These are phyloP conservation scores for Pyrrhosoma nymphula DNA, from an alignment of 2,888 invertebrate genomes.

Conservation along the genomic window DNA sequence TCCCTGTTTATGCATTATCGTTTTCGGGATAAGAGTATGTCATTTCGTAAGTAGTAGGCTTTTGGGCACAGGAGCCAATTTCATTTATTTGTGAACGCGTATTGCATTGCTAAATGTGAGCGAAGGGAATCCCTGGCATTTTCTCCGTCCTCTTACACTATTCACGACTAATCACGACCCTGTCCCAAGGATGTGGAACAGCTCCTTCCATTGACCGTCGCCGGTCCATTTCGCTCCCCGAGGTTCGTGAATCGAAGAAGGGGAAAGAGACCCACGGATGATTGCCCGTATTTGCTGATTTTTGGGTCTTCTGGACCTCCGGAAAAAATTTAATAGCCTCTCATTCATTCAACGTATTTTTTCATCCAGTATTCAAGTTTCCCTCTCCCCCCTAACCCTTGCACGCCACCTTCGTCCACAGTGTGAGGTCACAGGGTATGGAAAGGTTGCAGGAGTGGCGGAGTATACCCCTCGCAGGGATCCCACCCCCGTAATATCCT, in stretches of 20 bases:
- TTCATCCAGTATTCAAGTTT: not conserved
- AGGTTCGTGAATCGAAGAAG: not conserved
- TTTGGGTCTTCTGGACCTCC: not conserved
- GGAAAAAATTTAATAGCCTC: not conserved
- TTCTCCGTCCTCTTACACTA: not conserved
- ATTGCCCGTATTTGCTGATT: slow-evolving; percentile 35
- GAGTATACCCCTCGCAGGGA: not conserved
- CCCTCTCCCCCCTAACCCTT: not conserved
- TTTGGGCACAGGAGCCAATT: not conserved
- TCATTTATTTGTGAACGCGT: not conserved
- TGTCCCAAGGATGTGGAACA: not conserved
- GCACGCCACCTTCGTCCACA: not conserved
- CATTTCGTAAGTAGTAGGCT: not conserved
- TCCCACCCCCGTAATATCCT: not conserved
- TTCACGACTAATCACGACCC: not conserved
- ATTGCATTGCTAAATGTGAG: not conserved
- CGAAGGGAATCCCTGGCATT: not conserved
- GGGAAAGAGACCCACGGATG: not conserved
- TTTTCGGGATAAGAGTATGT: too few species aligned
- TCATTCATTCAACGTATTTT: not conserved
- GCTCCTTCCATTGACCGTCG: not conserved
- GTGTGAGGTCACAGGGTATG: not conserved
- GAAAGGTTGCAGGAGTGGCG: not conserved
- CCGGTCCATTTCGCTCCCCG: not conserved
- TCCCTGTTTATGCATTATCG: too few species aligned